These are phyloP conservation scores for Nothura maculosa DNA, from an alignment of 2,797 vertebrate genomes.

Conservation along the genomic window DNA sequence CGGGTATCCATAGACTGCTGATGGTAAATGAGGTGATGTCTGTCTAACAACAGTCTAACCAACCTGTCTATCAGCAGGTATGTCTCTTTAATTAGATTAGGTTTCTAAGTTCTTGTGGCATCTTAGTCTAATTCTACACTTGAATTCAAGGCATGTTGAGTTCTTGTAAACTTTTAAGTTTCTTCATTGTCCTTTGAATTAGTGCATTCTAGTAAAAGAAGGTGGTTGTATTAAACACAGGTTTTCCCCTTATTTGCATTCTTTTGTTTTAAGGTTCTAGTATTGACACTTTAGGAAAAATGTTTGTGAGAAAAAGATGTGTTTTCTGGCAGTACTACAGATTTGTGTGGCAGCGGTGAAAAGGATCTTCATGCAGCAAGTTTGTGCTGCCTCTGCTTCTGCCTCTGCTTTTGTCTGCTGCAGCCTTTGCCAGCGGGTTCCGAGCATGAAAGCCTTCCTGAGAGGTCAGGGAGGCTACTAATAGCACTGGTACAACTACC, in stretches of 20 bases:
- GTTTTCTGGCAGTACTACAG: background rate
- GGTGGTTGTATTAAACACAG: background rate
- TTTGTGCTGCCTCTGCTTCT: background rate
- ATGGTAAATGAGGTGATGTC: background rate
- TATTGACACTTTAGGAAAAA: background rate
- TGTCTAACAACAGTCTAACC: background rate
- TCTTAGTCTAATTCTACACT: background rate
- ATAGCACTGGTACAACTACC: background rate
- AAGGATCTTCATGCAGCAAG: background rate
- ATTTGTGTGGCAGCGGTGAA: background rate
- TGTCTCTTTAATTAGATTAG: background rate
- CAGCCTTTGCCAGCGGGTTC: fast-evolving
- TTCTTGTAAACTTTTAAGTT: background rate
- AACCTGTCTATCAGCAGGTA: background rate
- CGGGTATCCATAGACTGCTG: fast-evolving
- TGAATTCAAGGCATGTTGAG: background rate
- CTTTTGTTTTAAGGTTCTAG: background rate
- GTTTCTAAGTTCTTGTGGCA: background rate
- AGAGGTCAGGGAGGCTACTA: background rate
- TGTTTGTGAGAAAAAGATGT: background rate
- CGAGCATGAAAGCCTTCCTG: background rate
- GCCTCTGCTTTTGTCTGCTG: background rate
- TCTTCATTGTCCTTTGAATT: background rate
- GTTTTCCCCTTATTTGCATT: background rate
- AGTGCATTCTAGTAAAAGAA: background rate